Base-by-base conservation (phyloP, 2,797 vertebrate species). In the Pogoniulus pusillus region DNA sequence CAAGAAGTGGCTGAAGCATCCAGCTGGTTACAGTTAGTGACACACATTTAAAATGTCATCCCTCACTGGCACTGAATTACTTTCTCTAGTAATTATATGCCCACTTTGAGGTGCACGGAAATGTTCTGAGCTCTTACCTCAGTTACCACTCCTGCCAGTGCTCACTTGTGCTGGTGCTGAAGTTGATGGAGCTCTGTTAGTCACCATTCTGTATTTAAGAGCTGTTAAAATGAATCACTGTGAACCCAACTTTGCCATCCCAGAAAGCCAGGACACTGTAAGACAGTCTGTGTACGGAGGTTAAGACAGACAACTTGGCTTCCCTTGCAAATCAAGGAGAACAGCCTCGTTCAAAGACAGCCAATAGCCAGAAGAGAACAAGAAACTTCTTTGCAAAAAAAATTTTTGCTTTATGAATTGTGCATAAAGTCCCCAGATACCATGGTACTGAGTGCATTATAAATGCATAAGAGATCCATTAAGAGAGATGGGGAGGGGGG, bases 381-480 rank as follows among this genome's bases (percentile, higher is more conserved):
- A 71, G 49, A 70, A 88, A 75, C 27, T 66, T 89, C 43, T 32
- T 74, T 32, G 60, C 66, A 91, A 83, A 45, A 64, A 37, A 54
- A 32, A 35, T 30, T 45, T 90, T 94, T 94, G 78, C 75, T 92
- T 78, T 85, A 86, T 95, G 79, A 95, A 93, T 95, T 91, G 34
- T 92, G 87, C 34, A 89, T 93, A 49, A 76, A 37, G 17, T 85
- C 89, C 35, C 81, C 85, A 41, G 93, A 22, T 89, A 80, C 78
- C 37, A 0, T 16, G 43, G 55, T 93, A 53, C 91, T 57, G 53
- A 77, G 51, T 77, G 53, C 65, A 93, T 95, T 83, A 95, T 69
- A 94, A 94, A 93, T 95, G 88, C 70, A 82, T 91, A 85, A 91
- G 81, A 87, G 81, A 82, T 86, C 91, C 94, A 95, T 95, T 95